Base-by-base conservation (phyloP, 2,113 vertebrate species). In the Chloebia gouldiae region DNA sequence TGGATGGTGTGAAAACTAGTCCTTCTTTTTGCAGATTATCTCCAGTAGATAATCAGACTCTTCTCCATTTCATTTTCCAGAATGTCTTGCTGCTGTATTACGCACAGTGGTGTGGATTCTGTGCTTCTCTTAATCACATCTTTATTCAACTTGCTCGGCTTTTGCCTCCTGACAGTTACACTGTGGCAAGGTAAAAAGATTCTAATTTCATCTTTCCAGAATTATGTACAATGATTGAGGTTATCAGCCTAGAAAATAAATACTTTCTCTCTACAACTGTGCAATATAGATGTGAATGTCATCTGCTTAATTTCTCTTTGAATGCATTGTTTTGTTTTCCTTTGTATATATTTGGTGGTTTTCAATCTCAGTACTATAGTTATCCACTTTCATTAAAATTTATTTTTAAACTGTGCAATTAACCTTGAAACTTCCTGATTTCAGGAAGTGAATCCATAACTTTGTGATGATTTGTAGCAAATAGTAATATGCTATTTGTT, bases 101-200 rank as follows among this genome's bases (percentile, higher is more conserved):
- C 18, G 98, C 99, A 9, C 98, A 98, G 50, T 99, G 99, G 99
- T 99, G 99, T 51, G 99, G 99, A n/a, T 99, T 99, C 97, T 99
- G 99, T 96, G 98, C 98, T 13, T 98, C 98, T 68, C 98, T 99
- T 94, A 99, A 99, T 97, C 99, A 99, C 76, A 45, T 99, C 94
- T 98, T 99, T 85, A 98, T 99, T 97, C 99, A 99, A 83, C 98
- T 99, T 64, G 98, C 99, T 85, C 97, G 98, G 15, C 97, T 99
- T 50, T 94, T 99, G 92, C 98, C 98, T 80, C 96, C 96, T 6
- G 98, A 99, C 77, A 96, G 94, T 57, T 96, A 99, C 97, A 97
- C 94, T 6, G 98, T 99, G 92, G 99, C 99, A 70, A 99, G 99
- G 99, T 99, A 97, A 97, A 93, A 75, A 68, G 6, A 82, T 78